Evolutionary conservation across 2,113 vertebrate genomes (phyloP).

Genomic region (Protomyctophum bolini): DNA sequence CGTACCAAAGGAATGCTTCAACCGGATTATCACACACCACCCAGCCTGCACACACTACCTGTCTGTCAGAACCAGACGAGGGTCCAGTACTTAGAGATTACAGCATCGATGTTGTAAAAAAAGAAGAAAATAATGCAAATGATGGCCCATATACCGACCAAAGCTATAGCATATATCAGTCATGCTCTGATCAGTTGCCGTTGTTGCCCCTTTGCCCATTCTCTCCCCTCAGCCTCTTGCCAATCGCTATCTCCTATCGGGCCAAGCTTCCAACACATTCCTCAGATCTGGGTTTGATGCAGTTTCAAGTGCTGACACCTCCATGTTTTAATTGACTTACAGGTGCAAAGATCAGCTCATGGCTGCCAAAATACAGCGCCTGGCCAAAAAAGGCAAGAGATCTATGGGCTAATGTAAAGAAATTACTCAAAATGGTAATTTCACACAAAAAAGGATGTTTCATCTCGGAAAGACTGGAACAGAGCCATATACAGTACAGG

Average conservation of each 20-base stretch:
- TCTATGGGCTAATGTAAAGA: conserved; percentile 16
- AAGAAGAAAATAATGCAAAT: too few species aligned
- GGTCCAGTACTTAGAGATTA: too few species aligned
- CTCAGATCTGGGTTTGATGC: conserved; percentile 42
- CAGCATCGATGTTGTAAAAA: too few species aligned
- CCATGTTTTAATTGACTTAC: conserved; percentile 35
- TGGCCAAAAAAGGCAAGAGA: conserved; percentile 19
- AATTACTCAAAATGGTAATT: conserved; percentile 4
- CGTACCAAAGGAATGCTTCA: too few species aligned
- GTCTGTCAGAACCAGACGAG: too few species aligned
- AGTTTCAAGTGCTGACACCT: conserved; percentile 37
- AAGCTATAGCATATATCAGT: neutral
- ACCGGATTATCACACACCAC: too few species aligned
- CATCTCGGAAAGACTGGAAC: neutral
- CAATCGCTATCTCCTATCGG: conserved; percentile 15
- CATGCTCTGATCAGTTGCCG: conserved; percentile 19
- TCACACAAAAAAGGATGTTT: neutral
- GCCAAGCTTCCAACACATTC: conserved; percentile 4
- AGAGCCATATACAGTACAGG: neutral
- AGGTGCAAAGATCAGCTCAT: conserved; percentile 26
- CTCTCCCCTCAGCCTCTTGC: conserved; percentile 1
- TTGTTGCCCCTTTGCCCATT: conserved; percentile 16
- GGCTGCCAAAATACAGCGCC: conserved; percentile 25
- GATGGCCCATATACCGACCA: too few species aligned
- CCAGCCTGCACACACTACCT: too few species aligned